Base-by-base conservation (phyloP, 1,140 invertebrate genomes). In the Homalodisca vitripennis region DNA sequence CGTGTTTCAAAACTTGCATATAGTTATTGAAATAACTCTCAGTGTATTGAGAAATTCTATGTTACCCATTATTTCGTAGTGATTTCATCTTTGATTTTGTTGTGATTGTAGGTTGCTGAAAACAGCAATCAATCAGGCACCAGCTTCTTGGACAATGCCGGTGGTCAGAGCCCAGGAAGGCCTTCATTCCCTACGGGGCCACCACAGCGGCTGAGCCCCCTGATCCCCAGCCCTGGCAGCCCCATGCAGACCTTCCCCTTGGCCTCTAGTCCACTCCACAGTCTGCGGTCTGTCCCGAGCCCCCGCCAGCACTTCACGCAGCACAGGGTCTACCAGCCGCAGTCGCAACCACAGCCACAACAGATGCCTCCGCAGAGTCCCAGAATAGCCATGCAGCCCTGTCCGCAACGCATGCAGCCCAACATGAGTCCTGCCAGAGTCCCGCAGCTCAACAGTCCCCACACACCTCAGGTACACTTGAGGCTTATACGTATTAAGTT, bases 221-320 rank as follows among this genome's bases (percentile, higher is more conserved):
- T 48, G 47, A 70, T 76, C 64, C 73, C 73, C 20, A 78, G 73
- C 41, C 76, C 77, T 55, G 75, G 51, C 67, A 75, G 79, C 13
- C 75, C 74, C 0, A 70, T 72, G 0, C n/a, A n/a, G n/a, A n/a
- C n/a, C n/a, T n/a, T n/a, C n/a, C n/a, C n/a, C n/a, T n/a, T n/a
- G n/a, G n/a, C n/a, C n/a, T n/a, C n/a, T n/a, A n/a, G n/a, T n/a
- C n/a, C n/a, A n/a, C n/a, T n/a, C n/a, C n/a, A n/a, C n/a, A n/a
- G n/a, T n/a, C n/a, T n/a, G n/a, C n/a, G n/a, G n/a, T n/a, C n/a
- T n/a, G n/a, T n/a, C n/a, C n/a, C n/a, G n/a, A 79, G 20, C 17
- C 30, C 20, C 66, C 22, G 17, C 34, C 48, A 51, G 48, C 14
- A 22, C 6, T 51, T 20, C 48, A 20, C 3, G 14, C 48, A 6